These are phyloP conservation scores for Rhodeus uyekii DNA, from an alignment of 2,797 vertebrate species.

Conservation along the genomic window DNA sequence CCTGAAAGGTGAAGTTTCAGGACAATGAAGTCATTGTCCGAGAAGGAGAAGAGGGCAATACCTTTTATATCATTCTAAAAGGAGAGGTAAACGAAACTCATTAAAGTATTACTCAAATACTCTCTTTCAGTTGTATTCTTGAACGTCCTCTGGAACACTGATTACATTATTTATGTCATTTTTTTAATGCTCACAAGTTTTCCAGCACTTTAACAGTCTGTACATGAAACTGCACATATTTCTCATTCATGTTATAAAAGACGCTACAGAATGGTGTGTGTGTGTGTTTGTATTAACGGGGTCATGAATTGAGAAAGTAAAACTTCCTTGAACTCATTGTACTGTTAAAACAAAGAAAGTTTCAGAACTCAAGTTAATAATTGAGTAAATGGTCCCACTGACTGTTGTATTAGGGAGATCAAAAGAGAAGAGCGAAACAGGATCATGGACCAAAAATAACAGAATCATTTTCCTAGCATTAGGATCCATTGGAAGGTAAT, in stretches of 20 bases:
- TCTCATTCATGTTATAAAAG: not conserved
- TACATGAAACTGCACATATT: not conserved
- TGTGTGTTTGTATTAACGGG: not conserved
- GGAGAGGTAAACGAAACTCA: conserved; percentile 74
- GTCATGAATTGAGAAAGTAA: no score
- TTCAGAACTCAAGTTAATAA: no score
- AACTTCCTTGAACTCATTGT: no score
- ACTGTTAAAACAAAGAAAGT: no score
- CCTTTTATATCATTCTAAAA: conserved; percentile 83
- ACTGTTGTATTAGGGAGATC: no score
- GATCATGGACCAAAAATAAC: no score
- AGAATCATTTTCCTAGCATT: no score
- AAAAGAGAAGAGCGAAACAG: no score
- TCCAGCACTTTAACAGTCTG: not conserved
- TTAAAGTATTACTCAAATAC: not conserved
- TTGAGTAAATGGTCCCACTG: no score
- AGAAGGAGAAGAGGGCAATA: conserved; percentile 79
- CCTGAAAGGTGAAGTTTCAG: conserved; percentile 77
- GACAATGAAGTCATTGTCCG: conserved; percentile 78
- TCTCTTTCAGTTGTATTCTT: not conserved
- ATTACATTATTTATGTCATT: not conserved
- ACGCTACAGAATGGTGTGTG: not conserved
- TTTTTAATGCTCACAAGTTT: not conserved
- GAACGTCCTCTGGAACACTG: not conserved
- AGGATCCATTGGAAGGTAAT: no score